phyloP scores from a whole-genome alignment of 2,113 vertebrate genomes.

The Sarotherodon lohbergeri region DNA sequence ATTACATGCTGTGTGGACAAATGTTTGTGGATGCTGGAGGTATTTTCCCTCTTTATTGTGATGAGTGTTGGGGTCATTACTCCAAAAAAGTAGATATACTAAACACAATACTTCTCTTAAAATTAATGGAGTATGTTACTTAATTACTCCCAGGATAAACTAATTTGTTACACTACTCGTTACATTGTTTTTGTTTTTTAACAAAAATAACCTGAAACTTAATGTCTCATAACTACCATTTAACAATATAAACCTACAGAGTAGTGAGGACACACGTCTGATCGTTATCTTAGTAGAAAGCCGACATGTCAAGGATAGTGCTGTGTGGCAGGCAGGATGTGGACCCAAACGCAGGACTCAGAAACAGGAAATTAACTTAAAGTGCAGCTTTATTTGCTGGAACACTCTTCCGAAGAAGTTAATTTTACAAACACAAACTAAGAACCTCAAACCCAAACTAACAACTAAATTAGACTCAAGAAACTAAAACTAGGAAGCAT shows the following conservation, averaged over 20 bases:
- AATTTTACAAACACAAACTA: not conserved
- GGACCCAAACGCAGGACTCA: not conserved
- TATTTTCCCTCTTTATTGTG: not conserved
- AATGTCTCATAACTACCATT: not conserved
- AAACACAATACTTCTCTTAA: not conserved
- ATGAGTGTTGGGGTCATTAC: not conserved
- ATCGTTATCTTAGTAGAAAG: not conserved
- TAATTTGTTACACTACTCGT: not conserved
- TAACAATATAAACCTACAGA: not conserved
- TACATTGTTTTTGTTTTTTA: not conserved
- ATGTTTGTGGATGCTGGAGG: not conserved
- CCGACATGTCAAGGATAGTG: not conserved
- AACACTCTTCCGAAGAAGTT: not conserved
- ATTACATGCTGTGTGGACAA: not conserved
- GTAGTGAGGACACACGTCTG: not conserved
- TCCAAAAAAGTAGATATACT: not conserved
- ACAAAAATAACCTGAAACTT: not conserved
- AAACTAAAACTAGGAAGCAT: not conserved
- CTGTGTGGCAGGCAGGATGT: not conserved
- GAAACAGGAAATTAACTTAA: not conserved
- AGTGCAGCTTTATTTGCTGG: not conserved
- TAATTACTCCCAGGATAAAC: not conserved
- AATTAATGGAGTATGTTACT: not conserved
- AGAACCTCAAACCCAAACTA: not conserved
- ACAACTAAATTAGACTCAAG: not conserved